Percentiles rank a stretch among this genome's conserved stretches.
Evolutionary conservation across 1,140 invertebrate genomes (phyloP).

Genomic region (Ceratitis capitata): DNA sequence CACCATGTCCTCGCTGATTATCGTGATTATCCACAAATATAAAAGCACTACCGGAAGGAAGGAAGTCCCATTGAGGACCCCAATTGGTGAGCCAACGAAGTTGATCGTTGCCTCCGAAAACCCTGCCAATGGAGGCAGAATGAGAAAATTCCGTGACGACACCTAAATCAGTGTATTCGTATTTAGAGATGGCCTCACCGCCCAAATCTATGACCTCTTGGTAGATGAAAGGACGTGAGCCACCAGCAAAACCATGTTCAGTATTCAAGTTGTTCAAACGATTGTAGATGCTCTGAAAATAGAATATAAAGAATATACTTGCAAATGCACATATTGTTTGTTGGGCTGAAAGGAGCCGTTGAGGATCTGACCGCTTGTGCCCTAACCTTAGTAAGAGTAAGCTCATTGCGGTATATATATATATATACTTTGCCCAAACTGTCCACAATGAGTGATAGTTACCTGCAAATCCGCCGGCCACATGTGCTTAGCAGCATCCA

Average conservation of each 20-base stretch:
- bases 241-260: slow-evolving; percentile 69
- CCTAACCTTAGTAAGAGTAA: too few relatives aligned
- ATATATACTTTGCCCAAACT: neutral
- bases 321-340: too few relatives aligned
- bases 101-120: slow-evolving; percentile 69
- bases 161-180: slow-evolving; percentile 74
- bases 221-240: slow-evolving; percentile 74
- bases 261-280: slow-evolving; percentile 71
- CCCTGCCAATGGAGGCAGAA: slow-evolving; percentile 69
- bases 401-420: too few relatives aligned
- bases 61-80: slow-evolving; percentile 68
- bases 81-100: slow-evolving; percentile 69
- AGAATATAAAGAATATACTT: too few relatives aligned
- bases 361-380: too few relatives aligned
- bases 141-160: slow-evolving; percentile 80
- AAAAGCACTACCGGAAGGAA: slow-evolving; percentile 66
- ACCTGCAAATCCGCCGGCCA: slow-evolving; percentile 73
- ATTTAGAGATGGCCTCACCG: slow-evolving; percentile 61
- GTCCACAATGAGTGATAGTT: neutral
- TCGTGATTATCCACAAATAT: slow-evolving; percentile 76
- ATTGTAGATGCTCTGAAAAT: slow-evolving; percentile 51
- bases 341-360: too few relatives aligned
- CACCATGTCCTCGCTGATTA: slow-evolving; percentile 72
- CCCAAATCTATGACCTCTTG: slow-evolving; percentile 86
- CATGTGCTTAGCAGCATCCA: slow-evolving; percentile 82